These are phyloP conservation scores for Eremophila alpestris DNA, from an alignment of 2,797 vertebrate genomes.

Conservation along the genomic window DNA sequence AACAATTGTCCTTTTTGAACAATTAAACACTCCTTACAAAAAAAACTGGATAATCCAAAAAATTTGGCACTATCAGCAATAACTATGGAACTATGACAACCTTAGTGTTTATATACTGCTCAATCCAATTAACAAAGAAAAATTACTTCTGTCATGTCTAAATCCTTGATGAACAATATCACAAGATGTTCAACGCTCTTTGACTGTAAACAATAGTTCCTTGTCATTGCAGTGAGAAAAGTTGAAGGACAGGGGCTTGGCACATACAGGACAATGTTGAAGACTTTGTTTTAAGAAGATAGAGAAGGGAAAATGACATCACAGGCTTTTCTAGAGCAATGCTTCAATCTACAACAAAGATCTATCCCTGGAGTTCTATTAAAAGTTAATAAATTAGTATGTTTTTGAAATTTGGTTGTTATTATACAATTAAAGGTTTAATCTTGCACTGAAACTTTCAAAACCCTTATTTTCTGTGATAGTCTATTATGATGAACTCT, in stretches of 20 bases:
- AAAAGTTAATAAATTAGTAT: not conserved
- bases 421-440: not conserved
- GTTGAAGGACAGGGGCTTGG: accelerated
- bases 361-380: not conserved
- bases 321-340: not conserved
- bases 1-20: not conserved
- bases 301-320: not conserved
- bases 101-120: not conserved
- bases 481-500: not conserved
- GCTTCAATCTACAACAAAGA: not conserved
- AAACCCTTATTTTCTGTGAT: not conserved
- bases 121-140: not conserved
- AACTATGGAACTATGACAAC: not conserved
- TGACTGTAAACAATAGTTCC: not conserved
- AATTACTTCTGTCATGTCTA: not conserved
- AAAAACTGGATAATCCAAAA: not conserved
- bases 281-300: not conserved
- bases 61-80: not conserved
- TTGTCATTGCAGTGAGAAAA: not conserved
- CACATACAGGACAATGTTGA: not conserved
- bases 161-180: not conserved
- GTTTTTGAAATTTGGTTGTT: not conserved
- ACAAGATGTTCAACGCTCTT: not conserved
- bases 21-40: not conserved
- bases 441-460: not conserved